Conservation (phyloP, 2,797 vertebrate species). For the Danio choprae region DNA sequence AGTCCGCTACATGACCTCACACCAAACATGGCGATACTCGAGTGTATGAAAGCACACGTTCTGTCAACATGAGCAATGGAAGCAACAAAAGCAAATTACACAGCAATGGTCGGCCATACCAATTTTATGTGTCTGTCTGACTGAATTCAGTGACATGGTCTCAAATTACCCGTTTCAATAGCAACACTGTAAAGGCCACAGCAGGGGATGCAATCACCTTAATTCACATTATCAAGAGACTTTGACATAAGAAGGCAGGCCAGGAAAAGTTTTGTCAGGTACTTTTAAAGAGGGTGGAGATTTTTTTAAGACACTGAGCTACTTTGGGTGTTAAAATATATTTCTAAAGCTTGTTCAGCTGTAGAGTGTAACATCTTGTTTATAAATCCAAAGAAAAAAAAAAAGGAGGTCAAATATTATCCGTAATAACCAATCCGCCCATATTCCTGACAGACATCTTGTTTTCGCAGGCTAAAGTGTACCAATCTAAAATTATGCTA, state of each 20-base stretch:
- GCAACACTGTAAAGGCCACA: constrained; percentile 28
- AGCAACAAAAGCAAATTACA: constrained; percentile 56
- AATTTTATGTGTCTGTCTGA: constrained; percentile 52
- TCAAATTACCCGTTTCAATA: constrained; percentile 49
- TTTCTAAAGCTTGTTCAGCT: neutral
- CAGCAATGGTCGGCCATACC: constrained; percentile 36
- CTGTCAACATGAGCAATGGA: constrained; percentile 59
- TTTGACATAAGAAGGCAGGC: constrained; percentile 31
- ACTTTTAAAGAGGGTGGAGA: neutral
- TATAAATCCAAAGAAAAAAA: neutral
- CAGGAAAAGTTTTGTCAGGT: constrained; percentile 4
- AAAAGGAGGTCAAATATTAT: constrained; percentile 42
- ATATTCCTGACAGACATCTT: constrained; percentile 36
- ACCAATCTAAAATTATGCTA: constrained; percentile 39
- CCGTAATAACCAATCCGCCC: constrained; percentile 15
- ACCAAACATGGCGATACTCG: constrained; percentile 57
- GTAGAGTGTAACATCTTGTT: neutral
- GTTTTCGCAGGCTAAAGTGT: constrained; percentile 35
- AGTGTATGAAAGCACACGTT: constrained; percentile 63
- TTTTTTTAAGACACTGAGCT: constrained; percentile 2
- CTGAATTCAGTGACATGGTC: constrained; percentile 39
- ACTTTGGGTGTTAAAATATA: neutral
- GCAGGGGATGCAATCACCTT: constrained; percentile 39
- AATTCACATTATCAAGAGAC: constrained; percentile 45
- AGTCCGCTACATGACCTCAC: constrained; percentile 66